phyloP scores from a whole-genome alignment of 2,888 invertebrate genomes.

The Zeuzera pyrina region DNA sequence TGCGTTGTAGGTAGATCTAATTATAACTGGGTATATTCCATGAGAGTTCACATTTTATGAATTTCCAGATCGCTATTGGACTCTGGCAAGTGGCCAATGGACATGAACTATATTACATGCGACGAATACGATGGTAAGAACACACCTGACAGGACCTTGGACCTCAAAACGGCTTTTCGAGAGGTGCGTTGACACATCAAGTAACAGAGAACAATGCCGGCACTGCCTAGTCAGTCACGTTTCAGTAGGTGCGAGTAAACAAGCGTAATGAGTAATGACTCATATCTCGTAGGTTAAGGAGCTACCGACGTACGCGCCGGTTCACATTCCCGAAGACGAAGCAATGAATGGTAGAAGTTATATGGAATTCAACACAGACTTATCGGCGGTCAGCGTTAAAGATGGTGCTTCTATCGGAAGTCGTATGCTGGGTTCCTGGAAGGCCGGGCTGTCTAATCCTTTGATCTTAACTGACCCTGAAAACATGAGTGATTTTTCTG shows the following conservation, averaged over 20 bases:
- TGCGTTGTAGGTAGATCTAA: conserved; percentile 44
- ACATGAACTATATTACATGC: conserved; percentile 82
- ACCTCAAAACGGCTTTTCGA: conserved; percentile 78
- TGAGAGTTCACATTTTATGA: conserved; percentile 50
- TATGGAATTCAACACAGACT: conserved; percentile 82
- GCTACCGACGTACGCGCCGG: conserved; percentile 79
- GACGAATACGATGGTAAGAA: conserved; percentile 85
- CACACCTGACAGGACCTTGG: conserved; percentile 80
- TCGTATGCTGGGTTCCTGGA: conserved; percentile 82
- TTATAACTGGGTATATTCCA: conserved; percentile 57
- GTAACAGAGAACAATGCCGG: too few species aligned
- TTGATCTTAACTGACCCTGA: conserved; percentile 77
- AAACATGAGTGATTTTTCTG: conserved; percentile 82
- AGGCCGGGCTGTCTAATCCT: conserved; percentile 79
- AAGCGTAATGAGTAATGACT: too few species aligned
- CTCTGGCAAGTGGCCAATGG: conserved; percentile 81
- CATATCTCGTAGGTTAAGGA: conserved; percentile 65
- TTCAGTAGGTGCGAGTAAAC: too few species aligned
- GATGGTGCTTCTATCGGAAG: conserved; percentile 83
- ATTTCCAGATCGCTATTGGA: conserved; percentile 78
- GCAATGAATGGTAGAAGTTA: conserved; percentile 80
- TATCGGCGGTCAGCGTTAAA: conserved; percentile 80
- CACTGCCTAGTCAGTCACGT: too few species aligned
- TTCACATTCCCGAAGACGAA: conserved; percentile 74
- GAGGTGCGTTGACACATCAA: conserved; percentile 65